phyloP scores from a whole-genome alignment of 64 coral and sea anemone species.

The Platygyra sinensis region DNA sequence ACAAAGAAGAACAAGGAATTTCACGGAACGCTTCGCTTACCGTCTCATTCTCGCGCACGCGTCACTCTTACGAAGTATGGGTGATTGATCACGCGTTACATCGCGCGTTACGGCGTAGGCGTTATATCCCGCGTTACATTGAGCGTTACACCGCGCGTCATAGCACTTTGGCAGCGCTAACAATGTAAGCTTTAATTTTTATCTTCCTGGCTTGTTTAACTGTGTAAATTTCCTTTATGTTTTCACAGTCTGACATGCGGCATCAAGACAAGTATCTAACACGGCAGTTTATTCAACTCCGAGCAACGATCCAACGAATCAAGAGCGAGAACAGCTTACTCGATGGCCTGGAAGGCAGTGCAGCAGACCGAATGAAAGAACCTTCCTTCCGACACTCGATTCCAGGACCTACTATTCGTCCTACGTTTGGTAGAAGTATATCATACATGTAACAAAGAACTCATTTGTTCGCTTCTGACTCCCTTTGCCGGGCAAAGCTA shows the following conservation, averaged over 20 bases:
- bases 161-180: no score
- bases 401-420: conserved; percentile 27
- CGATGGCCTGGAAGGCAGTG: not conserved
- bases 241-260: conserved; percentile 78
- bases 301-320: conserved; percentile 79
- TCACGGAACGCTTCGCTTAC: not conserved
- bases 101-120: no score
- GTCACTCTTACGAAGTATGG: no score
- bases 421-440: conserved; percentile 15
- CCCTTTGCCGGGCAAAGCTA: not conserved
- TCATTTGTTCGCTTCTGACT: not conserved
- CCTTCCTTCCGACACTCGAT: conserved; percentile 31
- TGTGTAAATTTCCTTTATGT: not conserved
- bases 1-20: not conserved
- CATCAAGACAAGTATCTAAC: conserved; percentile 86
- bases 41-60: no score
- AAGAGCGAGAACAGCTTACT: conserved; percentile 65
- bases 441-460: conserved; percentile 17
- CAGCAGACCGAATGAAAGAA: conserved; percentile 10
- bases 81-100: no score
- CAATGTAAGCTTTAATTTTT: no score
- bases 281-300: conserved; percentile 82
- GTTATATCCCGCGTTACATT: no score
- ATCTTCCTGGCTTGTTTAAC: not conserved
- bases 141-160: no score